Base-by-base conservation (phyloP, 2,888 invertebrate species). In the Cataglyphis rosenhaueri region DNA sequence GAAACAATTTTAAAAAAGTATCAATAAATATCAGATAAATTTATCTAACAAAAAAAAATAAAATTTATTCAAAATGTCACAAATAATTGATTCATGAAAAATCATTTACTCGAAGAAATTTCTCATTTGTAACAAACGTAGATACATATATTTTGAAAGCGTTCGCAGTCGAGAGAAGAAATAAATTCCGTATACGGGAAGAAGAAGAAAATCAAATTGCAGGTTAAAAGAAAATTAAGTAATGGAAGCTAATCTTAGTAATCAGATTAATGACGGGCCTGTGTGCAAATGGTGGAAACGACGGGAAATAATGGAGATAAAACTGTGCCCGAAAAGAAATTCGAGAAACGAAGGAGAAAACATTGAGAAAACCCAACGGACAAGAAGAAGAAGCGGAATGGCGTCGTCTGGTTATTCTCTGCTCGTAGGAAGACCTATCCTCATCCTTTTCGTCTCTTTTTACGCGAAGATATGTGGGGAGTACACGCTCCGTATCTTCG, bases 401-500 rank as follows among this genome's bases (percentile, higher is more conserved):
- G 10, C 8, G 25, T 41, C 59, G 62, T 81, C 81, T 52, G 62
- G 48, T 75, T 81, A 78, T 32, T 73, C 25, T 73, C 71, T 18
- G 15, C 38, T 78, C 75, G 81, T 76, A 78, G 61, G 15, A 62
- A 71, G 62, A n/a, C 48, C 35, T 29, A 9, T 76, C 6, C 48
- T 61, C 38, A n/a, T 38, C n/a, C 38, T 12, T 48, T 70, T 75
- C 65, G 65, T 75, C 65, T 65, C 41, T 44, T 76, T 78, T 65
- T 81, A 66, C 48, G 21, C 52, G 10, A 32, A 52, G 52, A 55
- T 68, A 41, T 83, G 61, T 32, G 44, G 25, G 52, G 41, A 78
- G 68, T 65, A 44, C 57, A 57, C 73, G 73, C 55, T 62, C 44
- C 55, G 81, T 82, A 59, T 52, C 74, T 82, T 84, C 59, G 59